Base-by-base conservation (phyloP, 2,888 invertebrate genomes). In the Cephus nigrinus region DNA sequence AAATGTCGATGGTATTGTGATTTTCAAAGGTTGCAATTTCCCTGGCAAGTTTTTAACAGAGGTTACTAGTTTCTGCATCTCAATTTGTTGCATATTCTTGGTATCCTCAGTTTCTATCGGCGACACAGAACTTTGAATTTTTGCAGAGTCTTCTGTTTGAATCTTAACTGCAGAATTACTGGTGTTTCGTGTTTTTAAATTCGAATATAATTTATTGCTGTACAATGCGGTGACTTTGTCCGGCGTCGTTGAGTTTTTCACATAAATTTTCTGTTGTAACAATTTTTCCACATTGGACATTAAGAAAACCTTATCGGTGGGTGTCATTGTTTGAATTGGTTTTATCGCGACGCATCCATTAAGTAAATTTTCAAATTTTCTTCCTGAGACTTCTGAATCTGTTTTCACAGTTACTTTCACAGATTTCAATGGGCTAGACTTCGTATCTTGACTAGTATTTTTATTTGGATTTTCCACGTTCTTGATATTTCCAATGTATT, bases 1-100 rank as follows among this genome's bases (percentile, higher is more conserved):
- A 33, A 89, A 88, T 9, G 83, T 79, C 11, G 85, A 77, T 1
- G 89, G 88, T 78, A 89, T 90, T 0, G 86, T 80, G 23, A 90
- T 90, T 76, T 85, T 81, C 11, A 90, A 78, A 12, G 89, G 90
- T 68, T 86, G 81, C 76, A 89, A 80, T 55, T 82, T 84, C 1
- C 86, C 68, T 23, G 84, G 82, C 9, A 79, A 79, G 72, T 77
- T 74, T 12, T 80, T 79, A 3, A 78, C 76, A 76, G 75, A 79
- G 15, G 77, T 75, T n/a, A 79, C 81, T 78, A 81, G 78, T 32
- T 69, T 80, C 74, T 76, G 69, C 35, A 83, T 33, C 32, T 76
- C 75, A 69, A 74, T 73, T 69, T 80, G 79, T 12, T 80, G 80
- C 23, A 40, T 23, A 31, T 76, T 76, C 76, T 80, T 81, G 5